Conservation (phyloP, 1,140 invertebrate genomes). For the Rhopalosiphum padi region DNA sequence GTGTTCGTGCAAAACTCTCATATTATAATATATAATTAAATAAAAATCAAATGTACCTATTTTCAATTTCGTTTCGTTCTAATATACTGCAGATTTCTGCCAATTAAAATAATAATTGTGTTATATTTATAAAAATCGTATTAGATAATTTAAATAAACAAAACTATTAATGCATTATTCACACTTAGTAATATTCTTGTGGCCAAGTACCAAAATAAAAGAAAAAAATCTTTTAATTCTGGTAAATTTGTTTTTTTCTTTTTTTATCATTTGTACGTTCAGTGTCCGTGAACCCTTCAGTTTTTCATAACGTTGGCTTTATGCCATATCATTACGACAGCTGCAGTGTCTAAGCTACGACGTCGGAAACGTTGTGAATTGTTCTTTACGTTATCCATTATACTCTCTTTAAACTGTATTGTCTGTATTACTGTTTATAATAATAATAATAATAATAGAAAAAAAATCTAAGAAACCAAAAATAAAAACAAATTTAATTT, state of each 20-base stretch:
- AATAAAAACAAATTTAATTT: background rate
- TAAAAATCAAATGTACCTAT: background rate
- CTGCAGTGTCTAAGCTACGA: background rate
- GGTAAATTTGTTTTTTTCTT: background rate
- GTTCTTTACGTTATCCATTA: background rate
- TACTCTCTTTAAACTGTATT: background rate
- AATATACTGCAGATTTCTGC: background rate
- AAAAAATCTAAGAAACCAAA: background rate
- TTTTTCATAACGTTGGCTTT: conserved; percentile 4
- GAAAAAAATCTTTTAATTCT: background rate
- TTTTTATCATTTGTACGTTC: background rate
- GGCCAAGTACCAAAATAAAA: background rate
- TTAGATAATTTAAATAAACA: background rate
- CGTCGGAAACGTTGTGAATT: conserved; percentile 14
- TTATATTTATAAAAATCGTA: background rate
- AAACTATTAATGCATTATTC: background rate
- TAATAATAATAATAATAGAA: background rate
- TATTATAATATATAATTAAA: background rate
- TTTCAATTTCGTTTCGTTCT: background rate
- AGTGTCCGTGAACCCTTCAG: background rate
- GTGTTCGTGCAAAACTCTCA: background rate
- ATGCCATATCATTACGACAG: conserved; percentile 17
- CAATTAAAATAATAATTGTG: background rate
- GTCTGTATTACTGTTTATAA: background rate
- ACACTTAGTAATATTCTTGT: background rate